phyloP scores from a whole-genome alignment of 2,113 vertebrate genomes.

The Chrysemys picta region DNA sequence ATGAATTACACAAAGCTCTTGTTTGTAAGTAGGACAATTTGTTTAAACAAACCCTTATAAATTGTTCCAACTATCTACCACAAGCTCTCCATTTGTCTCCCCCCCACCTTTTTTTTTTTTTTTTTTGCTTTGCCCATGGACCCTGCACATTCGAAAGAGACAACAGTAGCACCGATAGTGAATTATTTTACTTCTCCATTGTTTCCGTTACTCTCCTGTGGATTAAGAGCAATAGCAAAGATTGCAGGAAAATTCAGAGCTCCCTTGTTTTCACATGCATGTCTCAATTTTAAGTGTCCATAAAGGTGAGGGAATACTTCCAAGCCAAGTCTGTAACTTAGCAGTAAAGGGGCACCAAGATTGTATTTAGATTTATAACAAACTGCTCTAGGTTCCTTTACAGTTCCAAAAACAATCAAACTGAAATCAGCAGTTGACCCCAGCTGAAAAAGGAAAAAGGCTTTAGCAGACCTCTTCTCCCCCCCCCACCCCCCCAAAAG shows the following conservation, averaged over 20 bases:
- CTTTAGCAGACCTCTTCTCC: not conserved
- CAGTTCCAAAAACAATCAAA: not conserved
- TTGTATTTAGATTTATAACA: not conserved
- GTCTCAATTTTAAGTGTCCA: not conserved
- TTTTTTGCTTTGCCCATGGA: not conserved
- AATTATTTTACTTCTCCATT: not conserved
- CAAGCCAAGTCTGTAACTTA: not conserved
- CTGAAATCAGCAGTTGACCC: not conserved
- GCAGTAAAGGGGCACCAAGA: not conserved
- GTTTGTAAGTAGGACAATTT: not conserved
- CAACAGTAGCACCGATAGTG: not conserved
- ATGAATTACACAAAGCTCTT: not conserved
- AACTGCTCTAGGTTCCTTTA: not conserved
- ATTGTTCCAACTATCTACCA: not conserved
- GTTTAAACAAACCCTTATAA: not conserved
- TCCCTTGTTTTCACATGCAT: not conserved
- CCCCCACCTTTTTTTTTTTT: not conserved
- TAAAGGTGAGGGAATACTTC: not conserved
- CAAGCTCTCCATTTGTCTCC: not conserved
- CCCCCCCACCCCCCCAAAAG: rapidly evolving
- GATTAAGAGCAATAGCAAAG: not conserved
- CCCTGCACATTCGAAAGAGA: not conserved
- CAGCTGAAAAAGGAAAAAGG: not conserved
- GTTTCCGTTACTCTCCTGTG: not conserved
- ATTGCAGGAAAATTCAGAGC: not conserved